Base-by-base conservation (phyloP, 1,140 invertebrate species). In the Meloidogyne chitwoodi region DNA sequence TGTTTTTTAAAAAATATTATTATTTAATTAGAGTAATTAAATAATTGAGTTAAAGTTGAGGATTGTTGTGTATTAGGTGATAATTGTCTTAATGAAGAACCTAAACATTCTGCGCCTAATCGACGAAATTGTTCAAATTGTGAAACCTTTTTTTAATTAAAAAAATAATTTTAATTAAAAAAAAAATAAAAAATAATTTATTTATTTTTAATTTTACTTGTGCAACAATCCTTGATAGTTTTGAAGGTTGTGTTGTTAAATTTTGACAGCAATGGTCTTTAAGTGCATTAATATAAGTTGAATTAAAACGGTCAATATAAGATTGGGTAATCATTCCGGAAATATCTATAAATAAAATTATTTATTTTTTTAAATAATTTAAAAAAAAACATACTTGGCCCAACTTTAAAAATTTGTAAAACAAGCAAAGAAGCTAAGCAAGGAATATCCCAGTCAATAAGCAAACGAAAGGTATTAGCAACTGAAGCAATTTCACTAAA, bases 231-330 rank as follows among this genome's bases (percentile, higher is more conserved):
- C 85, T 85, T 1, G 83, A 77, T 19, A 86, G 73, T 68, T 85
- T 85, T 16, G 80, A 77, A 22, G 84, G 83, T 14, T 79, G 77
- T 14, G 69, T 72, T 14, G 69, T 72, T 26, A 72, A 12, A 69
- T 38, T 69, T 14, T 69, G 74, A 69, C 80, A 87, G 68, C 85
- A 87, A 67, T 87, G 85, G 67, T 86, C 85, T 64, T 86, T 86
- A 19, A 86, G 76, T 8, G 85, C 85, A 71, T 87, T 86, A 24
- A 86, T 77, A 63, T 86, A 80, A 6, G 85, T 87, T 65, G 79
- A 83, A 48, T 87, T 79, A n/a, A 86, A 62, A 26, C 77, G 77
- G 2, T 85, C 85, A 26, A 86, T 76, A 1, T 63, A 41, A 14
- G 74, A 11, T 41, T 80, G 77, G 22, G 82, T 78, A 6, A 73